Evolutionary conservation across 2,797 vertebrate species (phyloP), one percentile per base, ranked within the genome.

Genomic region (Dryobates pubescens): DNA sequence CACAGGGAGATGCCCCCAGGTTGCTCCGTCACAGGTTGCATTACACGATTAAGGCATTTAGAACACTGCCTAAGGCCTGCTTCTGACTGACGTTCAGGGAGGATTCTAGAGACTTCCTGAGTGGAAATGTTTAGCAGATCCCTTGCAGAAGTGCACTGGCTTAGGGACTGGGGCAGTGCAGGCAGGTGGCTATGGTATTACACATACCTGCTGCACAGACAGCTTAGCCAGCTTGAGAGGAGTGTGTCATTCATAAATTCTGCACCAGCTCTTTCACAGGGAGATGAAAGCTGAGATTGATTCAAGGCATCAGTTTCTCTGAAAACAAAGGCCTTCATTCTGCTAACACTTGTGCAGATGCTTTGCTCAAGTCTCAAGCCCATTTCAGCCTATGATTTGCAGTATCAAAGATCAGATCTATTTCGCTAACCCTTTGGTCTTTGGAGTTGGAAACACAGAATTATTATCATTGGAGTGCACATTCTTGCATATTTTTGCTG

Each of bases 351-450:
- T 63, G 38, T 72, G 17, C 20, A 77, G 69, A n/a, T 77, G 29
- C 26, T 86, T 86, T 51, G 45, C 4, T 15, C 57, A 74, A 69
- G 17, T 68, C 59, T 77, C 58, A 61, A 54, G 87, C 17, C 14
- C 11, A 38, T 87, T 90, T 85, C 63, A 68, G 7, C 38, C 79
- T 62, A 69, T 26, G 69, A 24, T 63, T 80, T 56, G 17, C 18
- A 75, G 26, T 17, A 82, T 59, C n/a, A 90, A 88, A 22, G 73
- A 56, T 87, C 84, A 85, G 58, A 65, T 78, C 27, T 81, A 69
- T 78, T 87, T 87, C 69, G 45, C 5, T 38, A 79, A 20, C 17
- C 83, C 72, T 90, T 90, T 94, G 70, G 92, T 82, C 59, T 93
- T 54, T 34, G 58, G 20, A 7, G 26, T 34, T 91, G 34, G 41